Evolutionary conservation across 2,797 vertebrate species (phyloP), one percentile per base, ranked within the genome.

Genomic region (Pogoniulus pusillus): DNA sequence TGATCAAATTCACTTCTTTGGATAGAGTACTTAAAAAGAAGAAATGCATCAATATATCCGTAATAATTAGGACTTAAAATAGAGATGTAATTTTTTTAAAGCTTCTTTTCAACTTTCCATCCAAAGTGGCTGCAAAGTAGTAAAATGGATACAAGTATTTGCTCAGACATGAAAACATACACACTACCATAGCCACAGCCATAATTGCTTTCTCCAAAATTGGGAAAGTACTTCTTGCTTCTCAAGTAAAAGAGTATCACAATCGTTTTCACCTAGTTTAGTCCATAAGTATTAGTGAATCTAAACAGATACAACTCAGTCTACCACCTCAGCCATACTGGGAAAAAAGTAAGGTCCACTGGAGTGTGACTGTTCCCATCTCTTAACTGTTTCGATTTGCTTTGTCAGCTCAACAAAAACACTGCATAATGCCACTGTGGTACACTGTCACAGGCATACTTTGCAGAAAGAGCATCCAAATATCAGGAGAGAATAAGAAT

Each of bases 1-100:
- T 95, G 97, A 90, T 99, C 99, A 94, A 99, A 99, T 45, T 96
- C 97, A 71, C 97, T 97, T 96, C 99, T 98, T 96, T 99, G 99
- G 92, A 98, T 97, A 88, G 98, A 97, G 93, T 98, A 98, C 99
- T 93, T 78, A 4, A 96, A 96, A 92, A 95, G 4, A 93, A 87
- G 66, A 82, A 19, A 83, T 1, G 9, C 30, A 87, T 29, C 20
- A 74, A 39, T 26, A 2, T 4, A 57, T 82, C 81, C 94, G 10
- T n/a, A 81, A 78, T 10, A 29, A 23, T 29, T 66, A 35, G 6
- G 4, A 43, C 20, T 84, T 68, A 75, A 53, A 69, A 20, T 4
- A 64, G 10, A 76, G 9, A 71, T 1, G 7, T 16, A 84, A 39
- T 59, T 70, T 29, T 84, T 88, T 45, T 22, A 72, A 66, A 64